A percentile compares a stretch with the other conserved stretches of the same genome.
These are phyloP conservation scores for Alces alces DNA, from an alignment of 2,113 vertebrate genomes.

Conservation along the genomic window DNA sequence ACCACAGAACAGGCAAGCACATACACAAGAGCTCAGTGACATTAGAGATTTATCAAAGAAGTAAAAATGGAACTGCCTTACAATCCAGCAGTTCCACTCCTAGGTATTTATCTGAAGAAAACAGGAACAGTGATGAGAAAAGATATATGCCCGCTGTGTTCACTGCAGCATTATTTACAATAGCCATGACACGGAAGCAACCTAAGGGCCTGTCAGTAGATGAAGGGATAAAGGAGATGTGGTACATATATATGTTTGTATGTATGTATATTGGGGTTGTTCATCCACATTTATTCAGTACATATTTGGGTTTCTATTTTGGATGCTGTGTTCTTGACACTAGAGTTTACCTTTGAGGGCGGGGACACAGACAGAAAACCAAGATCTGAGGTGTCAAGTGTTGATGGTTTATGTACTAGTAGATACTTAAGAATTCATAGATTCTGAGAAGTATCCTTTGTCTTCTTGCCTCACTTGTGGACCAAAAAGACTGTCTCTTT, in stretches of 20 bases:
- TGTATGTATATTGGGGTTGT: neutral
- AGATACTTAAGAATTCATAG: neutral
- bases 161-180: neutral
- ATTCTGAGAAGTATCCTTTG: neutral
- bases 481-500: neutral
- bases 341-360: neutral
- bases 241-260: neutral
- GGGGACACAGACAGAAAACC: neutral
- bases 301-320: neutral
- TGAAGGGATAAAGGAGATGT: neutral
- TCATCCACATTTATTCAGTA: neutral
- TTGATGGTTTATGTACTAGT: neutral
- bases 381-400: neutral
- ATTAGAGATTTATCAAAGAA: neutral
- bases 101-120: neutral
- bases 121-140: neutral
- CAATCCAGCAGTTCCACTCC: neutral
- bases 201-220: neutral
- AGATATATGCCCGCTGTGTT: neutral
- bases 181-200: fast-evolving
- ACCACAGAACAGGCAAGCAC: neutral
- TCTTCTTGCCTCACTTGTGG: neutral
- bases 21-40: neutral
- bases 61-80: neutral
- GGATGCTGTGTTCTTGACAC: neutral